Conservation (phyloP, 2,888 invertebrate species). For the Eupeodes luniger region DNA sequence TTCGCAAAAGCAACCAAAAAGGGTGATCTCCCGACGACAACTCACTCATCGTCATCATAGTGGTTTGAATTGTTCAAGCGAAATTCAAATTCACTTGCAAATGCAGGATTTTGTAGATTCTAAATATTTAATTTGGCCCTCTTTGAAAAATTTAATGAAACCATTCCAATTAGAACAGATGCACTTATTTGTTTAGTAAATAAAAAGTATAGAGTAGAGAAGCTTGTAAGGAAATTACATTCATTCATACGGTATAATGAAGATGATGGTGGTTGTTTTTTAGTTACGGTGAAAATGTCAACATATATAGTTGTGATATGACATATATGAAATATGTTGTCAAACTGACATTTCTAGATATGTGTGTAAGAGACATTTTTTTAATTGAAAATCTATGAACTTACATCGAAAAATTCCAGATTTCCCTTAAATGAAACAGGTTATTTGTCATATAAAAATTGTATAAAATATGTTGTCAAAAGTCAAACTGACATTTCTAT, state of each 20-base stretch:
- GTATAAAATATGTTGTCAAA: too few species aligned
- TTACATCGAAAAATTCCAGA: too few species aligned
- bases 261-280: neutral
- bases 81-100: slow-evolving; percentile 2
- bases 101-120: neutral
- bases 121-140: slow-evolving; percentile 11
- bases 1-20: neutral
- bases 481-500: too few species aligned
- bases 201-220: neutral
- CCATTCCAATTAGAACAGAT: slow-evolving; percentile 13
- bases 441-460: too few species aligned
- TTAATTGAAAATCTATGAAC: too few species aligned
- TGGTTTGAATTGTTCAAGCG: neutral
- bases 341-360: too few species aligned
- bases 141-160: neutral
- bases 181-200: slow-evolving; percentile 9
- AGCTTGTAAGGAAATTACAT: neutral
- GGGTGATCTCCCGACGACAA: neutral
- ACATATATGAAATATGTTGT: too few species aligned
- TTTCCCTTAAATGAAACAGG: too few species aligned
- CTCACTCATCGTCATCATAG: neutral
- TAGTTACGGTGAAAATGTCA: neutral
- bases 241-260: too few species aligned
- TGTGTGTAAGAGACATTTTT: too few species aligned
- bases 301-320: too few species aligned